Base-by-base conservation (phyloP, 2,113 vertebrate genomes). In the Garra rufa region DNA sequence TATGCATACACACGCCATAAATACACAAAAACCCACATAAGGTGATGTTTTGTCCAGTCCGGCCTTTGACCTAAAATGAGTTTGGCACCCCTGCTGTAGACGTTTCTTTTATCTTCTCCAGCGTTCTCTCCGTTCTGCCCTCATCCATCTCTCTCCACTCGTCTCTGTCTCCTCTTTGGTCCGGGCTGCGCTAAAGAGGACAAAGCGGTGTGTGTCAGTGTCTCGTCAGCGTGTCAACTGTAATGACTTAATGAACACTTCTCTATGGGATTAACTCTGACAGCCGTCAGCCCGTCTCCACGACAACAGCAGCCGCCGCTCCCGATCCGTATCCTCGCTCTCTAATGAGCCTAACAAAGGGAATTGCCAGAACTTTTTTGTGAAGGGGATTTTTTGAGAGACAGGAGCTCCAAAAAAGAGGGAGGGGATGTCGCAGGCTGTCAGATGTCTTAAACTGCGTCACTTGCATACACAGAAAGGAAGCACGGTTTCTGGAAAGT, bases 241-340 rank as follows among this genome's bases (percentile, higher is more conserved):
- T 95, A 95, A 95, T 94, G 93, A 95, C 95, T 95, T 95, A 95
- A 95, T 95, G 95, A 95, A 93, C 91, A 94, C 94, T 95, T 94
- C 93, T 94, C 88, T 24, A 70, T 88, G 91, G 92, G 94, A 95
- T 95, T 94, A 93, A 92, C 92, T 90, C 89, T 94, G 95, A 95
- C 94, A 95, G 92, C 91, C 94, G 89, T 94, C 92, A 93, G 90
- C 9, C 83, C 86, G 38, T 92, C 90, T 88, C 92, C 90, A 92
- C 50, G 89, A 87, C 92, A 90, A 91, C 90, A 88, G 88, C 89
- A 74, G 77, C 83, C 38, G n/a, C 78, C 79, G 74, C 86, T 86
- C 74, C 91, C 84, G 65, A 91, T 86, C 88, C 78, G 41, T 90
- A 67, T 67, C 55, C 65, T 61, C 74, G 48, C 24, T 76, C 82